Percentiles rank a stretch among this genome's conserved stretches.
Conservation (phyloP, 2,888 invertebrate genomes). For the Iselma pallidipennis region DNA sequence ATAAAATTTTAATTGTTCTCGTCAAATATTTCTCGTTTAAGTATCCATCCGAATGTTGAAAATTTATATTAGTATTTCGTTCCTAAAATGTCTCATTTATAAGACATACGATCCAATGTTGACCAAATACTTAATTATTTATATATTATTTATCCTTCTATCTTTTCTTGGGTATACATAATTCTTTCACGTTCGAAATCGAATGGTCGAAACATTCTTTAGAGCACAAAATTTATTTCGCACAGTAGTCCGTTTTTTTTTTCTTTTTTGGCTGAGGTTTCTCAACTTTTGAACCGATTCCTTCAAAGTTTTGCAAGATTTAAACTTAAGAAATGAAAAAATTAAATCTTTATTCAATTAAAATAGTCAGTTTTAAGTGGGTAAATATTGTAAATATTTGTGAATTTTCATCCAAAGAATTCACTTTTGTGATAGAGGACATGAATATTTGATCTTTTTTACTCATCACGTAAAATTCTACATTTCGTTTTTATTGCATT, state of each 20-base stretch:
- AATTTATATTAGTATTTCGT: slow-evolving; percentile 8
- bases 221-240: slow-evolving; percentile 17
- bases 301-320: background rate
- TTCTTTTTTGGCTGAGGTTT: too few relatives aligned
- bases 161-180: slow-evolving; percentile 22
- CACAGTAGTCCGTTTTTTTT: background rate
- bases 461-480: slow-evolving; percentile 6
- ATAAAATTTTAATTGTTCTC: too few relatives aligned
- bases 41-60: background rate
- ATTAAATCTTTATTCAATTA: too few relatives aligned
- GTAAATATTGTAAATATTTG: background rate
- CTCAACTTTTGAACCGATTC: background rate
- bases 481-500: slow-evolving; percentile 3
- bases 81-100: slow-evolving; percentile 16
- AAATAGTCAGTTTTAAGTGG: too few relatives aligned
- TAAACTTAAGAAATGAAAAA: background rate
- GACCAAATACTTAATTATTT: slow-evolving; percentile 25
- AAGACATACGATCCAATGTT: slow-evolving; percentile 21
- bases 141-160: slow-evolving; percentile 24
- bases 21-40: too few relatives aligned
- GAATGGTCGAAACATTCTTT: slow-evolving; percentile 9
- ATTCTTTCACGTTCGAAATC: slow-evolving; percentile 21
- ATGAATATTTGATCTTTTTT: background rate
- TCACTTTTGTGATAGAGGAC: background rate
- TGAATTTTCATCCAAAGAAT: background rate